Conservation (phyloP, 2,797 vertebrate genomes). For the Syngnathus acus region DNA sequence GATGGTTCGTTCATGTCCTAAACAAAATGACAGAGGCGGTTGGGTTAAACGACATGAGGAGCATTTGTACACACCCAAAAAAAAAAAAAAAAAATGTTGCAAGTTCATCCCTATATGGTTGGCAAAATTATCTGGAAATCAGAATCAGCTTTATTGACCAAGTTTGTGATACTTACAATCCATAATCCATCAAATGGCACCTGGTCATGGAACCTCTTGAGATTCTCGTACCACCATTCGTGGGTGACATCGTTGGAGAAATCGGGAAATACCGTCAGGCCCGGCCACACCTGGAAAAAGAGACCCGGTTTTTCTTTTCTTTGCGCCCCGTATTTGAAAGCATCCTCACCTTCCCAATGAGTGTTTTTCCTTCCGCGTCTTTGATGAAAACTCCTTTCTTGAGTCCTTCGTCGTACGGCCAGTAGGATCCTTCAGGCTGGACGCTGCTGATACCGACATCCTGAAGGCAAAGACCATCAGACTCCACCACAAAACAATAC, state of each 20-base stretch:
- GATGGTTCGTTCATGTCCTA: conserved; percentile 92
- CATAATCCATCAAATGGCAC: conserved; percentile 82
- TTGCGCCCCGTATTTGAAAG: too few relatives aligned
- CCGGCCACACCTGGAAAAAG: conserved; percentile 79
- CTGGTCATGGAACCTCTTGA: conserved; percentile 68
- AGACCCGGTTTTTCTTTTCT: neutral
- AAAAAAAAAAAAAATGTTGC: neutral
- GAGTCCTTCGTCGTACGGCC: conserved; percentile 80
- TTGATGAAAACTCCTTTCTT: conserved; percentile 78
- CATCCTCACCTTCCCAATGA: conserved; percentile 77
- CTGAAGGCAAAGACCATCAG: conserved; percentile 45
- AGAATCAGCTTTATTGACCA: too few relatives aligned
- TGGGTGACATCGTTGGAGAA: conserved; percentile 76
- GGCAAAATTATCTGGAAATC: neutral
- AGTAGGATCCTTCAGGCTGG: conserved; percentile 72
- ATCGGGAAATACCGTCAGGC: conserved; percentile 79
- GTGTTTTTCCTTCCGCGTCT: conserved; percentile 65
- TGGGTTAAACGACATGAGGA: too few relatives aligned
- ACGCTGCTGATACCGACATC: conserved; percentile 83
- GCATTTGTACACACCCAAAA: neutral
- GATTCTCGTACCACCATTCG: conserved; percentile 84
- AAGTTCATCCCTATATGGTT: too few relatives aligned
- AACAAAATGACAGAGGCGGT: neutral
- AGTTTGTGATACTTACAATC: conserved; percentile 81
- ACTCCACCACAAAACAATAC: neutral